These are phyloP conservation scores for Drosophila cardini DNA, from an alignment of 1,140 invertebrate species.

Conservation along the genomic window DNA sequence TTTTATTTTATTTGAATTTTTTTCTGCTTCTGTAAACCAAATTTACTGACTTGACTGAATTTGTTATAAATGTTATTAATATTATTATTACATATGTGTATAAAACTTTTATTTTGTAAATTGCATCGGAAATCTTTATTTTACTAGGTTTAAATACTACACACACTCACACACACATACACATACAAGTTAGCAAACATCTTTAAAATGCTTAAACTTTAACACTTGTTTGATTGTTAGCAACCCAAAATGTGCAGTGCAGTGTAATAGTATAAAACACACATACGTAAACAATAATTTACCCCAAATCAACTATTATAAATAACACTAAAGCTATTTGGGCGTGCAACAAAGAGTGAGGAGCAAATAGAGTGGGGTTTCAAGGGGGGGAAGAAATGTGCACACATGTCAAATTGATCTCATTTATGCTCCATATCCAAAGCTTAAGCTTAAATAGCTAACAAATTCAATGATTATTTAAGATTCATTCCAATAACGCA, in stretches of 20 bases:
- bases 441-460: constrained; percentile 30
- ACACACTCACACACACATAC: constrained; percentile 26
- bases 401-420: constrained; percentile 52
- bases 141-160: constrained; percentile 45
- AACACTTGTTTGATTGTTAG: constrained; percentile 14
- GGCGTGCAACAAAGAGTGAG: constrained; percentile 25
- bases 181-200: constrained; percentile 10
- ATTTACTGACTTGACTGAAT: constrained; percentile 82
- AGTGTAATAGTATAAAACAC: constrained; percentile 21
- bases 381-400: background rate
- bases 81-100: constrained; percentile 70
- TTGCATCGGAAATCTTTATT: constrained; percentile 64
- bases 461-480: constrained; percentile 49
- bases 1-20: constrained; percentile 59
- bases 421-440: constrained; percentile 51
- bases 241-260: constrained; percentile 26
- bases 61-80: constrained; percentile 82
- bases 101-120: constrained; percentile 75
- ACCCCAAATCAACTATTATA: constrained; percentile 10
- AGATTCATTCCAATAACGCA: constrained; percentile 44
- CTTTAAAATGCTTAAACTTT: constrained; percentile 18
- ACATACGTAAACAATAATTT: background rate
- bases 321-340: constrained; percentile 36
- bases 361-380: background rate
- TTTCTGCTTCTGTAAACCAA: constrained; percentile 79